Evolutionary conservation across 2,888 invertebrate genomes (phyloP).

Genomic region (Harpalus rufipes): DNA sequence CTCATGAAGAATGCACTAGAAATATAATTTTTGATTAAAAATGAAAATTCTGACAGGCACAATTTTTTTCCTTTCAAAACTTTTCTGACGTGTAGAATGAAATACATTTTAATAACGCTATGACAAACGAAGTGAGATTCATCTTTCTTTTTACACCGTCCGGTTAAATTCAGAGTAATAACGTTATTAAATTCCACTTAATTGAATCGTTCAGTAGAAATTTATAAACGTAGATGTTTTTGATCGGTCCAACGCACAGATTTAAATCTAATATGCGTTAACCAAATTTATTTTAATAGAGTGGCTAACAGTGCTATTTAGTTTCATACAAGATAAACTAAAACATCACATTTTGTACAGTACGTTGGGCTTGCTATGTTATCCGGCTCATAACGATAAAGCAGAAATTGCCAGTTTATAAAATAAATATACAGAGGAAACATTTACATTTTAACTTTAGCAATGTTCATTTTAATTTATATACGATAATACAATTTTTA

Average conservation of each 20-base stretch:
- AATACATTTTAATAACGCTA: background rate
- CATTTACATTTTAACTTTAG: background rate
- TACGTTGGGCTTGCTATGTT: slow-evolving; percentile 2
- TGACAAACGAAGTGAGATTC: background rate
- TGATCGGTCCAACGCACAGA: background rate
- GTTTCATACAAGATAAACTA: background rate
- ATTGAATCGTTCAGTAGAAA: background rate
- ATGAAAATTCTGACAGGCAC: background rate
- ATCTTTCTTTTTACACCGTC: background rate
- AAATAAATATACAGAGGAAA: slow-evolving; percentile 1
- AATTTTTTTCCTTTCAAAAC: background rate
- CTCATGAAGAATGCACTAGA: background rate
- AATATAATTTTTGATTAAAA: background rate
- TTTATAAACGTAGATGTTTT: background rate
- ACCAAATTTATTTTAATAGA: slow-evolving; percentile 23
- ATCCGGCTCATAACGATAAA: background rate
- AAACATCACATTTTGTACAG: slow-evolving; percentile 25
- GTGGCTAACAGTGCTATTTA: slow-evolving; percentile 9
- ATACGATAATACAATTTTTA: too few relatives aligned
- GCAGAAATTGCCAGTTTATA: background rate
- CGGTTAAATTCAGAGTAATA: background rate
- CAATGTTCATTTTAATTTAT: too few relatives aligned
- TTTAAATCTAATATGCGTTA: slow-evolving; percentile 6
- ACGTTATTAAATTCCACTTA: background rate
- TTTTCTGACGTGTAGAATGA: background rate